These are phyloP conservation scores for Nemurella pictetii DNA, from an alignment of 2,888 invertebrate genomes.

Conservation along the genomic window DNA sequence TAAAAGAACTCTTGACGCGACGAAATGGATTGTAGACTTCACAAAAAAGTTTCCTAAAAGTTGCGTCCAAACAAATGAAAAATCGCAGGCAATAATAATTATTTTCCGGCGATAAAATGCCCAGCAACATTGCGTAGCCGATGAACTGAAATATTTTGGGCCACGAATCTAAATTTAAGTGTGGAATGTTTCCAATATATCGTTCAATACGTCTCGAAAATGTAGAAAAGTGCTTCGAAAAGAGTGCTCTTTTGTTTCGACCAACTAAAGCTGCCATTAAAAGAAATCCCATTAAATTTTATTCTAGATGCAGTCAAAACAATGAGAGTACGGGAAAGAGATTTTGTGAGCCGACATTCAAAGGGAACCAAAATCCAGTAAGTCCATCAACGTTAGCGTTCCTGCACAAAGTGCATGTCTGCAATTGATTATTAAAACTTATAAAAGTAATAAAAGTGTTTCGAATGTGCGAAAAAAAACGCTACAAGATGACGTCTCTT, in stretches of 20 bases:
- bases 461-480: no score
- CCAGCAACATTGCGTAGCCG: not conserved
- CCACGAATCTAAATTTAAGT: not conserved
- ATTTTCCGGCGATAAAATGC: not conserved
- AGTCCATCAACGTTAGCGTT: not conserved
- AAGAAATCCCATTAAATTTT: not conserved
- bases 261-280: not conserved
- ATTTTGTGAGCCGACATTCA: not conserved
- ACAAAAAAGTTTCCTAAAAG: not conserved
- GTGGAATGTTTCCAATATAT: not conserved
- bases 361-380: not conserved
- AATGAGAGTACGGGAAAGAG: not conserved
- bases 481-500: no score
- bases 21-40: not conserved
- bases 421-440: no score
- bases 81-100: not conserved
- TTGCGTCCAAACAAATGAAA: not conserved
- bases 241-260: not conserved
- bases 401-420: no score
- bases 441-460: no score
- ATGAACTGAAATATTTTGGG: not conserved
- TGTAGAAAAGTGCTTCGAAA: not conserved
- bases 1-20: not conserved
- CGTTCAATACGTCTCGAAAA: not conserved
- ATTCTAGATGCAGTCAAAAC: not conserved